phyloP scores from a whole-genome alignment of 2,888 invertebrate genomes.

The Metacarcinus magister region DNA sequence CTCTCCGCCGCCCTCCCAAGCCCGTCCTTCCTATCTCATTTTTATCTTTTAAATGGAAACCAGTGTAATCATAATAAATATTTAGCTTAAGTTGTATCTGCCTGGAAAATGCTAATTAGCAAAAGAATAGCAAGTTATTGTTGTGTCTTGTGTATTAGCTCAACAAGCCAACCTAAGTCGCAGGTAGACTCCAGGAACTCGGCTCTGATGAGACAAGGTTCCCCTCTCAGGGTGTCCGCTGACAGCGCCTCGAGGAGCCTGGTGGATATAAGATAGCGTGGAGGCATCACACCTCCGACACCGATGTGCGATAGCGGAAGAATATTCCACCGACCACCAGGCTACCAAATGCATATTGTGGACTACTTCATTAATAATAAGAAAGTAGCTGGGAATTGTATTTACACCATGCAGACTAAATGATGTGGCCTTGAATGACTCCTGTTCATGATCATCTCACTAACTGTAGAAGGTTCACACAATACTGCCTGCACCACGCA shows the following conservation, averaged over 20 bases:
- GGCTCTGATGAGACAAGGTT: constrained; percentile 12
- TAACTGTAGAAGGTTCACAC: not conserved
- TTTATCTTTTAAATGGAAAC: constrained; percentile 71
- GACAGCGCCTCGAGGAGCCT: not conserved
- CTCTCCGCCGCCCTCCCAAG: constrained; percentile 29
- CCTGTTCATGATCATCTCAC: not conserved
- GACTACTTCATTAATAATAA: not conserved
- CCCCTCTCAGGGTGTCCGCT: not conserved
- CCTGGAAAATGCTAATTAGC: constrained; percentile 62
- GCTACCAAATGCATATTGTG: not conserved
- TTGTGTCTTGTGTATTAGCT: not conserved
- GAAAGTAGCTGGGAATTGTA: not conserved
- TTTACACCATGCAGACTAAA: not conserved
- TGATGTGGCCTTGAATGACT: not conserved
- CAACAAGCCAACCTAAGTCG: not conserved
- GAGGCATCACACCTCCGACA: constrained; percentile 15
- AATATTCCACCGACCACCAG: not conserved
- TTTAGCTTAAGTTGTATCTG: constrained; percentile 70
- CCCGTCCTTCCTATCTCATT: constrained; percentile 64
- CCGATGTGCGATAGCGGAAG: not conserved
- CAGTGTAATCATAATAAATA: constrained; percentile 75
- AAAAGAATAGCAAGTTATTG: constrained; percentile 50
- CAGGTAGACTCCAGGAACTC: not conserved
- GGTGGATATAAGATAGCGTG: not conserved
- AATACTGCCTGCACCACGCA: not conserved